These are phyloP conservation scores for Lissonota sp. DNA, from an alignment of 2,888 invertebrate genomes.

Conservation along the genomic window DNA sequence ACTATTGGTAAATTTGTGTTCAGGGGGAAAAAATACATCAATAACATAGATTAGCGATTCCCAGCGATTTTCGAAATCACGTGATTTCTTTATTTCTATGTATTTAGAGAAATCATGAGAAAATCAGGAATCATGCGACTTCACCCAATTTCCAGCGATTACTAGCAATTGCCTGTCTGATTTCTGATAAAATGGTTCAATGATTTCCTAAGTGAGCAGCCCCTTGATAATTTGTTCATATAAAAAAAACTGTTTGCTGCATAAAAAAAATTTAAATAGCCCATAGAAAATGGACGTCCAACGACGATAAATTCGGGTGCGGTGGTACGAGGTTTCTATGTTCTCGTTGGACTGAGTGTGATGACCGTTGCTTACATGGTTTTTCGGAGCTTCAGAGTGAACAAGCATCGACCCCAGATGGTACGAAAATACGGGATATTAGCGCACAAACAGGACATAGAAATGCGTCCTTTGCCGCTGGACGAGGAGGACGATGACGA, in stretches of 20 bases:
- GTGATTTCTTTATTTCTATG: too few relatives aligned
- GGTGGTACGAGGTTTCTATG: conserved; percentile 81
- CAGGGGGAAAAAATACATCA: too few relatives aligned
- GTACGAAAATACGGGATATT: conserved; percentile 83
- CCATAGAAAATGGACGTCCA: conserved; percentile 11
- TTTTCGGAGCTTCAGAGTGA: conserved; percentile 80
- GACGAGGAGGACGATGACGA: conserved; percentile 84
- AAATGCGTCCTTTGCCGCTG: conserved; percentile 83
- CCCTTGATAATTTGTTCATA: too few relatives aligned
- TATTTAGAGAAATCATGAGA: too few relatives aligned
- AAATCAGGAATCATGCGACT: too few relatives aligned
- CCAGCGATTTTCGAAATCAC: too few relatives aligned
- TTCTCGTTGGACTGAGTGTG: conserved; percentile 80
- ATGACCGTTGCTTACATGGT: conserved; percentile 80
- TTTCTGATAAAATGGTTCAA: too few relatives aligned
- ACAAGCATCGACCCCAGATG: conserved; percentile 81
- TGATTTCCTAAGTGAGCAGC: too few relatives aligned
- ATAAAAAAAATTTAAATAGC: background rate
- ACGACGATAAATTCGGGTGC: conserved; percentile 77
- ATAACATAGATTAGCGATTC: too few relatives aligned
- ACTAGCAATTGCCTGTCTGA: too few relatives aligned
- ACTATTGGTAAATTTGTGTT: too few relatives aligned
- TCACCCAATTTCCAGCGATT: too few relatives aligned
- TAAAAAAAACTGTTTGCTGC: background rate
- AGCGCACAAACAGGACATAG: conserved; percentile 83